Conservation (phyloP, 1,140 invertebrate species). For the Rhynchophorus ferrugineus region DNA sequence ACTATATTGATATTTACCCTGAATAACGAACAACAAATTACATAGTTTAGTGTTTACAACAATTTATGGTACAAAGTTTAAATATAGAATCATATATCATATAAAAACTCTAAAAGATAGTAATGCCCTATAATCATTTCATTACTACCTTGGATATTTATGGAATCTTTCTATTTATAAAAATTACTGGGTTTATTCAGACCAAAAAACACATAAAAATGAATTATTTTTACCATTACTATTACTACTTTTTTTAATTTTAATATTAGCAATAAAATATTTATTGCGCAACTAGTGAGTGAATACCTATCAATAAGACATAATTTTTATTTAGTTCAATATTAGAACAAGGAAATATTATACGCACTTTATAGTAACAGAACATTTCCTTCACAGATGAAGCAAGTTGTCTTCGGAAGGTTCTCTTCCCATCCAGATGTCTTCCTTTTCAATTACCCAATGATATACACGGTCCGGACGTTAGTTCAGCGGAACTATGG, state of each 20-base stretch:
- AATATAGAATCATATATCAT: background rate
- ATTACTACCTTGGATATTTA: no score
- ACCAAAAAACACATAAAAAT: no score
- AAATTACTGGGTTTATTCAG: no score
- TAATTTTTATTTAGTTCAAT: no score
- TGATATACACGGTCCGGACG: conserved; percentile 62
- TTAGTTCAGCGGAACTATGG: conserved; percentile 69
- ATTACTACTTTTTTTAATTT: no score
- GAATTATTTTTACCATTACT: no score
- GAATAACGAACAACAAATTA: background rate
- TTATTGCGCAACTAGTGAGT: no score
- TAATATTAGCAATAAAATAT: no score
- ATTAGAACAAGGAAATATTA: no score
- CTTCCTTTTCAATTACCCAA: conserved; percentile 59
- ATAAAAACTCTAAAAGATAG: background rate
- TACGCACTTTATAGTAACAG: background rate
- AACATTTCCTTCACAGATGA: conserved; percentile 34
- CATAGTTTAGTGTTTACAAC: background rate
- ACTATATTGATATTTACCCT: background rate
- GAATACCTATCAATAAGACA: no score
- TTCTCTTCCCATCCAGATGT: conserved; percentile 57
- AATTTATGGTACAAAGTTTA: background rate
- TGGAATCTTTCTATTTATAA: no score
- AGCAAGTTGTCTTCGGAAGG: conserved; percentile 33
- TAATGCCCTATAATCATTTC: no score